phyloP scores from a whole-genome alignment of 2,888 invertebrate species.

The Dysmachus trigonus region DNA sequence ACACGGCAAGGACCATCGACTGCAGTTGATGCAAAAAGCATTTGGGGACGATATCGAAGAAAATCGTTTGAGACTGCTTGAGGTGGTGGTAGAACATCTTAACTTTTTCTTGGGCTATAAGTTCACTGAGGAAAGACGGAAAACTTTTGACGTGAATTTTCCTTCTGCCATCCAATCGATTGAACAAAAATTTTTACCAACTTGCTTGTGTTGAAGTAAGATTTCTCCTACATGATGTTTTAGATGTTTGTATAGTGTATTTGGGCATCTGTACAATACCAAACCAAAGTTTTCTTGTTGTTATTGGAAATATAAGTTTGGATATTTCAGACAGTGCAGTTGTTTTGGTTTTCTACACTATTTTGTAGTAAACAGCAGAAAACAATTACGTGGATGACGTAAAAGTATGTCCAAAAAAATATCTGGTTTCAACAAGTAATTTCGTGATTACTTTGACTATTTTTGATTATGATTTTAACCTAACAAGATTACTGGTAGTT shows the following conservation, averaged over 20 bases:
- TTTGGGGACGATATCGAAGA: not conserved
- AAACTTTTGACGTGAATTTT: not conserved
- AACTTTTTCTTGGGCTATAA: not conserved
- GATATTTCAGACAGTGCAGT: not conserved
- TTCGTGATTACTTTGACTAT: too few species aligned
- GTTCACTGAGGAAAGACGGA: not conserved
- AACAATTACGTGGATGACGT: not conserved
- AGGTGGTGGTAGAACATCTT: not conserved
- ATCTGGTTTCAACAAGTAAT: too few species aligned
- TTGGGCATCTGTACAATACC: not conserved
- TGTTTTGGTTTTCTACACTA: not conserved
- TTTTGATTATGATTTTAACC: too few species aligned
- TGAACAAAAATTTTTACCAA: not conserved
- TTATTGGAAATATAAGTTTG: not conserved
- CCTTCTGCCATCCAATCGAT: not conserved
- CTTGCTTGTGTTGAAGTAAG: not conserved
- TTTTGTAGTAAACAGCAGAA: not conserved
- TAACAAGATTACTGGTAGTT: too few species aligned
- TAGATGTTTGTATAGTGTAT: not conserved
- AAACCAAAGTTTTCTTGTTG: not conserved
- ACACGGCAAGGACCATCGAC: not conserved
- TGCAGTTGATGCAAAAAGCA: not conserved
- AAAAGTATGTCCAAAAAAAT: too few species aligned
- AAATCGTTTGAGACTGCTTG: not conserved
- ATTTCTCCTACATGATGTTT: not conserved